Percentiles rank a stretch among this genome's conserved stretches.
Evolutionary conservation across 1,140 invertebrate genomes (phyloP).

Genomic region (Papilio glaucus): DNA sequence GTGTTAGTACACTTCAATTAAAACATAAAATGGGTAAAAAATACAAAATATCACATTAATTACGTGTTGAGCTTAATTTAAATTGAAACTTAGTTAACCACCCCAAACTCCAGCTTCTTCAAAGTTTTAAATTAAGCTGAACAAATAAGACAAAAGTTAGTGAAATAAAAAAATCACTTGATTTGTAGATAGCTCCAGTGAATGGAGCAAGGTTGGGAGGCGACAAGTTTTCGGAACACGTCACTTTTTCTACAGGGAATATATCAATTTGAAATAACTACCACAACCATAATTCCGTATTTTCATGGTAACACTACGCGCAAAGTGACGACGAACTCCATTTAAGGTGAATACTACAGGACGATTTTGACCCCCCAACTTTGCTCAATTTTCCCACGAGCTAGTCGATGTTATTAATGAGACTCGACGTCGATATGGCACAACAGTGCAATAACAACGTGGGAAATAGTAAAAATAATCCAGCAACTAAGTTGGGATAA

Average conservation of each 20-base stretch:
- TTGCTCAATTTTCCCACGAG: conserved; percentile 46
- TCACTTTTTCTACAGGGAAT: conserved; percentile 68
- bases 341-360: conserved; percentile 42
- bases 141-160: conserved; percentile 74
- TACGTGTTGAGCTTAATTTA: conserved; percentile 83
- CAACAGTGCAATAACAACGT: conserved; percentile 51
- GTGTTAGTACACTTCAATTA: conserved; percentile 65
- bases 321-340: conserved; percentile 51
- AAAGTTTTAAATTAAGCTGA: conserved; percentile 79
- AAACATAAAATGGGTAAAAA: conserved; percentile 75
- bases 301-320: conserved; percentile 69
- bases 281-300: conserved; percentile 80
- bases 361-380: conserved; percentile 48
- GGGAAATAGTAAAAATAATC: conserved; percentile 59
- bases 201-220: conserved; percentile 46
- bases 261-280: conserved; percentile 81
- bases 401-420: conserved; percentile 39
- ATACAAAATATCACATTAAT: conserved; percentile 83
- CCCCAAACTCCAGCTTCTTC: conserved; percentile 52
- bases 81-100: conserved; percentile 58
- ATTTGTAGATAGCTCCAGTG: conserved; percentile 35
- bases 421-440: conserved; percentile 49
- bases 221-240: conserved; percentile 53
- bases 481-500: conserved; percentile 76
- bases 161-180: conserved; percentile 47